phyloP scores from a whole-genome alignment of 2,888 invertebrate species.

The Agrilus cyanescens region DNA sequence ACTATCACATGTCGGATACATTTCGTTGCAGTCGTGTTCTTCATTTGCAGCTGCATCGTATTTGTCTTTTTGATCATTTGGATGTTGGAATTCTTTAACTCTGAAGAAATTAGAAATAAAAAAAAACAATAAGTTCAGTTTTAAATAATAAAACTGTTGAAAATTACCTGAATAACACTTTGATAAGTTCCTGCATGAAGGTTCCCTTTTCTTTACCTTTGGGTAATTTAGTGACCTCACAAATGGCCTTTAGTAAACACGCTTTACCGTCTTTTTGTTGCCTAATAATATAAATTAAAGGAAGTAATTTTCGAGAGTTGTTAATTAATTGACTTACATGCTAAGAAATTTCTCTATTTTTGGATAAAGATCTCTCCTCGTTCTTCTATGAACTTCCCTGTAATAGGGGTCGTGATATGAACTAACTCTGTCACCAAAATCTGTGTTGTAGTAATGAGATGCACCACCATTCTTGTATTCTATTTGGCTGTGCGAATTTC shows the following conservation, averaged over 20 bases:
- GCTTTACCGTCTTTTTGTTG: slow-evolving; percentile 40
- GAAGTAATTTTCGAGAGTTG: not conserved
- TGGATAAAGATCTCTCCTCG: slow-evolving; percentile 47
- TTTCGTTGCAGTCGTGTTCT: slow-evolving; percentile 34
- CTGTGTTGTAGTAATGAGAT: too few species aligned
- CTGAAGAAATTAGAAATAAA: slow-evolving; percentile 32
- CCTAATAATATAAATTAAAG: slow-evolving; percentile 17
- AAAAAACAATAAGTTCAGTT: slow-evolving; percentile 1
- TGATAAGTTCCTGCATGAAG: slow-evolving; percentile 53
- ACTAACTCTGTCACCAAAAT: slow-evolving; percentile 8
- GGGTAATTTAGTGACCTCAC: slow-evolving; percentile 45
- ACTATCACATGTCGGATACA: slow-evolving; percentile 36
- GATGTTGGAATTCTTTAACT: slow-evolving; percentile 34
- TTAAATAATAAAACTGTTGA: slow-evolving; percentile 13
- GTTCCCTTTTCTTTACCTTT: slow-evolving; percentile 37
- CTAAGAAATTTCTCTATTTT: slow-evolving; percentile 50
- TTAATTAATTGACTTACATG: slow-evolving; percentile 42
- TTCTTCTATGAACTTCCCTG: slow-evolving; percentile 45
- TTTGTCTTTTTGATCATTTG: slow-evolving; percentile 25
- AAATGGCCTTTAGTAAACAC: slow-evolving; percentile 54
- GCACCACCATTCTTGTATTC: too few species aligned
- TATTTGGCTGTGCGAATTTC: too few species aligned
- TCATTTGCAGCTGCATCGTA: slow-evolving; percentile 37
- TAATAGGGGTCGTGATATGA: slow-evolving; percentile 15
- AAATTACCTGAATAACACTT: slow-evolving; percentile 55